Base-by-base conservation (phyloP, 1,140 invertebrate genomes). In the Lordiphosa stackelbergi region DNA sequence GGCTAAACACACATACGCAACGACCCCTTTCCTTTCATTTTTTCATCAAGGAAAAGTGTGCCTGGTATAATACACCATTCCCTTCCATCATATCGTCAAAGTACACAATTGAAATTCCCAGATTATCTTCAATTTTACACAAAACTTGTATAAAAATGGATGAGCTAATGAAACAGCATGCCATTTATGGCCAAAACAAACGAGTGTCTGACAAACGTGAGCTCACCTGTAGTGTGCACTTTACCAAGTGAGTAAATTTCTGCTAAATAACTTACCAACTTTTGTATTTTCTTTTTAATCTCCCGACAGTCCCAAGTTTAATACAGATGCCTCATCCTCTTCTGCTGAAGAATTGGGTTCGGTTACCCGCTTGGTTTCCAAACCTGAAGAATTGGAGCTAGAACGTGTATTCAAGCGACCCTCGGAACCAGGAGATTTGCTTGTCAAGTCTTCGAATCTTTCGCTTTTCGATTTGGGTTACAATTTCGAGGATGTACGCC, bases 381-480 rank as follows among this genome's bases (percentile, higher is more conserved):
- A 54, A 12, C 34, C 66, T 4, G 66, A 75, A 35, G 73, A 75
- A 35, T 43, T 75, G 10, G 58, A 70, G 9, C 6, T 66, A 0
- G 19, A 51, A 7, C 43, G 41, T 1, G 51, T 75, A 7, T 73
- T 70, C 1, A 58, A 47, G n/a, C n/a, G n/a, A n/a, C n/a, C n/a
- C n/a, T n/a, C 24, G 2, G 31, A 45, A 5, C 19, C 46, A 6
- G 24, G 47, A 0, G 40, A 53, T 4, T 9, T 51, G 0, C 1
- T 12, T 0, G 22, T 41, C 0, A 13, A n/a, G 6, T 37, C 36
- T 0, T 34, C 42, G 7, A 66, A 58, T 66, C 69, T 60, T 1
- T 79, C 74, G 7, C 43, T 79, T 0, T 63, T 70, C 13, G 69
- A 73, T 6, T 57, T 57, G 3, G 73, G 75, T 4, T 49, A 77